phyloP scores from a whole-genome alignment of 2,888 invertebrate genomes.

The Hirtodrosophila confusa region DNA sequence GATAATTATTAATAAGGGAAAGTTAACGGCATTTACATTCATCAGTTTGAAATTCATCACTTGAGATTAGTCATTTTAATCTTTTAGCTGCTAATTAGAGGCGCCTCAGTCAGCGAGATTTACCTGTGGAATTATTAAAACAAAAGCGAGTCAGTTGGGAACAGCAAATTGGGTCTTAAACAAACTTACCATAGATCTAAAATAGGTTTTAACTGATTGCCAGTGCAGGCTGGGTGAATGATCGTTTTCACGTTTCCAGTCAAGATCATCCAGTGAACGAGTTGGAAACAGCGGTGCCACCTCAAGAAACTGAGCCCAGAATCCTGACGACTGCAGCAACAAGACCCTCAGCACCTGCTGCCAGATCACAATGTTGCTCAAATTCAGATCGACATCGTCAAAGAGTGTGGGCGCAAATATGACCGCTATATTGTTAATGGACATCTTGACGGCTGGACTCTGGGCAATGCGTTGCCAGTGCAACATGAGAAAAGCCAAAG shows the following conservation, averaged over 20 bases:
- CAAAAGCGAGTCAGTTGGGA: background rate
- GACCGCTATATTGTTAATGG: slow-evolving; percentile 58
- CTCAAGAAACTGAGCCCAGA: slow-evolving; percentile 64
- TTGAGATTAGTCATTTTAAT: background rate
- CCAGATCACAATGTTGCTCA: slow-evolving; percentile 61
- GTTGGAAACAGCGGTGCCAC: slow-evolving; percentile 48
- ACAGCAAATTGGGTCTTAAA: fast-evolving
- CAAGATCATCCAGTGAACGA: slow-evolving; percentile 38
- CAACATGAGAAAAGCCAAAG: slow-evolving; percentile 63
- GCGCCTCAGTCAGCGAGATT: slow-evolving; percentile 43
- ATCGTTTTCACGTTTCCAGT: slow-evolving; percentile 43
- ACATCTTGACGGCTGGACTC: slow-evolving; percentile 61
- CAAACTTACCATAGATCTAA: slow-evolving; percentile 64
- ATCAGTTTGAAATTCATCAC: background rate
- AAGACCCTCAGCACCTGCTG: slow-evolving; percentile 55
- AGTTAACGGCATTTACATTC: background rate
- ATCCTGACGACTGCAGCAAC: slow-evolving; percentile 43
- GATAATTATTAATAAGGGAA: background rate
- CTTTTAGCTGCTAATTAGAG: background rate
- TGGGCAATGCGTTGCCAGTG: slow-evolving; percentile 70
- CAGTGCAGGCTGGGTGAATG: slow-evolving; percentile 50
- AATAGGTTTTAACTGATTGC: slow-evolving; percentile 62
- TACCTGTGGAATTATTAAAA: slow-evolving; percentile 29
- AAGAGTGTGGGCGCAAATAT: slow-evolving; percentile 68
- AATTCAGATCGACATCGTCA: slow-evolving; percentile 59